These are phyloP conservation scores for Cichlasoma orientale DNA, from an alignment of 2,797 vertebrate species.

Conservation along the genomic window DNA sequence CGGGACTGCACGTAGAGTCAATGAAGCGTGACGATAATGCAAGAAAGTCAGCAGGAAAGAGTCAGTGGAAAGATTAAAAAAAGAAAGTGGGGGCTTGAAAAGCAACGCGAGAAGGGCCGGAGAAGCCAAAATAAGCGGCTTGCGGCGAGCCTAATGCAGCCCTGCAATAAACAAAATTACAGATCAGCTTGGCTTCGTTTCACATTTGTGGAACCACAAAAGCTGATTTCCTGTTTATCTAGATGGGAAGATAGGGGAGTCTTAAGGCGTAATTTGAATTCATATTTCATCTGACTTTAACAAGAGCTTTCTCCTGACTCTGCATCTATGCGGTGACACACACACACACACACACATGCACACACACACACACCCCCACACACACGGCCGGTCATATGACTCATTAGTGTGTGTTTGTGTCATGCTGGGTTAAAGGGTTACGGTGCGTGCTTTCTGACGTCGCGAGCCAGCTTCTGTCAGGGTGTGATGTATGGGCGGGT, in stretches of 20 bases:
- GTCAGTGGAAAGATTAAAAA: conserved; percentile 40
- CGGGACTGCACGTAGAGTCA: conserved; percentile 26
- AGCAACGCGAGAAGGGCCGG: conserved; percentile 27
- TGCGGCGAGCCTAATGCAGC: conserved; percentile 58
- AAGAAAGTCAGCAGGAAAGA: conserved; percentile 40
- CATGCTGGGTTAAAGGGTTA: conserved; percentile 24
- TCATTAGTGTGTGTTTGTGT: conserved; percentile 38
- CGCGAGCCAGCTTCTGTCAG: conserved; percentile 6
- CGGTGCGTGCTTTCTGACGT: not conserved
- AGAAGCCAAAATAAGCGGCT: conserved; percentile 58
- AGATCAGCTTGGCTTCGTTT: conserved; percentile 60
- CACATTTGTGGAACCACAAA: conserved; percentile 51
- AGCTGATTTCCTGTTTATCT: conserved; percentile 69
- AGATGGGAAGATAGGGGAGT: conserved; percentile 33
- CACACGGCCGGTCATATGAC: conserved; percentile 29
- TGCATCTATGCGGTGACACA: conserved; percentile 43
- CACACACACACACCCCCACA: conserved; percentile 2
- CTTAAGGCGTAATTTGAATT: conserved; percentile 36
- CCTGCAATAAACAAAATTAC: conserved; percentile 71
- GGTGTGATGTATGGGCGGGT: conserved; percentile 22
- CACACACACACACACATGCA: not conserved
- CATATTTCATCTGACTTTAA: conserved; percentile 50
- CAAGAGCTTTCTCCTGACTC: conserved; percentile 33
- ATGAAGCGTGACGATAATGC: conserved; percentile 45
- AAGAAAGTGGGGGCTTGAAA: conserved; percentile 9